Conservation (phyloP, 2,113 vertebrate genomes). For the Taxidea taxus region DNA sequence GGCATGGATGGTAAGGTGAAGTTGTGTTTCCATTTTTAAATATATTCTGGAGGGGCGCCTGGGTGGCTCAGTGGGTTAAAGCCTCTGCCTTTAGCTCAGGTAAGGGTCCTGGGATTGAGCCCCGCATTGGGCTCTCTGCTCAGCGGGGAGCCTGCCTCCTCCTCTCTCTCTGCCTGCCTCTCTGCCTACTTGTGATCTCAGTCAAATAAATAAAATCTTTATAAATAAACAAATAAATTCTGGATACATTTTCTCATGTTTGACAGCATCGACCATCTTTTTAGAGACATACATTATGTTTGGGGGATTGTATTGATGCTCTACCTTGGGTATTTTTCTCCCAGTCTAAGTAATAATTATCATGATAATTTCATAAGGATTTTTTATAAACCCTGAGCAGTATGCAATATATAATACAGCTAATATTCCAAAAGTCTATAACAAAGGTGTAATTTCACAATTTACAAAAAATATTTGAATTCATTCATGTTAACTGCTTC, state of each 20-base stretch:
- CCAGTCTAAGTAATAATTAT: neutral
- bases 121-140: too few relatives aligned
- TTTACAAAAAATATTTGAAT: neutral
- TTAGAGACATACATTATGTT: neutral
- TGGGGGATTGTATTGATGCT: neutral
- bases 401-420: neutral
- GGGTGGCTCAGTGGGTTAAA: too few relatives aligned
- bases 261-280: neutral
- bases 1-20: neutral
- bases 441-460: neutral
- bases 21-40: neutral
- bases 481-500: neutral
- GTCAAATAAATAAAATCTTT: too few relatives aligned
- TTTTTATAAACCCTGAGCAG: neutral
- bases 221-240: neutral
- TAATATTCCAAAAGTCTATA: neutral
- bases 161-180: too few relatives aligned
- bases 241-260: neutral
- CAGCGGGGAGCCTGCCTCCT: too few relatives aligned
- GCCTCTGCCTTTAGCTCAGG: too few relatives aligned
- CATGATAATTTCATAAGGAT: neutral
- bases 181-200: too few relatives aligned
- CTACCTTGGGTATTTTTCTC: neutral
- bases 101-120: too few relatives aligned
- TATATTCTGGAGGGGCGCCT: neutral